A percentile compares a stretch with the other conserved stretches of the same genome.
Evolutionary conservation across 2,888 invertebrate species (phyloP).

Genomic region (Drosophila stalkeri): DNA sequence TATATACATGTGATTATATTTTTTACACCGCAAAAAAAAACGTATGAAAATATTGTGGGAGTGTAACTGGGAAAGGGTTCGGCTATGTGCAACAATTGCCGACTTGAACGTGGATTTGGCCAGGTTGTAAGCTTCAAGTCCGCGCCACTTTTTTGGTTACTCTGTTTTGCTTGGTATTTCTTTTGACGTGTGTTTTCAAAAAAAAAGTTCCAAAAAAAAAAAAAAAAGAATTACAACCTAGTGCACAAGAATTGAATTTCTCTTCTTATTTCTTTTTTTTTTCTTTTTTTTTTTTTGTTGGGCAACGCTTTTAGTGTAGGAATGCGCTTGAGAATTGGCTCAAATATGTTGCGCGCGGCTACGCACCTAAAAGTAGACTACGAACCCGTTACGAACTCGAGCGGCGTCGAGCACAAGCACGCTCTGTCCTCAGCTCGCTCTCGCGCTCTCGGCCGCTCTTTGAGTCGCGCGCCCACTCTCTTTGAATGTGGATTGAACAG

Average conservation of each 20-base stretch:
- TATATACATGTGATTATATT: neutral
- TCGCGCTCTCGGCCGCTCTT: neutral
- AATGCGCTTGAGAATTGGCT: constrained; percentile 21
- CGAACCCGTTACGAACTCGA: constrained; percentile 68
- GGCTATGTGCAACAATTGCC: constrained; percentile 72
- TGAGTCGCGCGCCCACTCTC: constrained; percentile 9
- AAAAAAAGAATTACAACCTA: constrained; percentile 30
- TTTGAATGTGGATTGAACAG: constrained; percentile 21
- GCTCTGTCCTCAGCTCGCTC: constrained; percentile 10
- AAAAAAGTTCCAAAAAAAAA: constrained; percentile 17
- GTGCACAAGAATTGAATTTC: constrained; percentile 33
- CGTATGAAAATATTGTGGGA: neutral
- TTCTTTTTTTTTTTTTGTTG: constrained; percentile 16
- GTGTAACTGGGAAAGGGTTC: constrained; percentile 23
- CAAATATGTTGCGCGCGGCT: constrained; percentile 70
- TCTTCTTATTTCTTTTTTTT: constrained; percentile 8
- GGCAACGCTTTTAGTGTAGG: constrained; percentile 43
- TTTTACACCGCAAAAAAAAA: constrained; percentile 44
- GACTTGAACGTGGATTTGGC: constrained; percentile 40
- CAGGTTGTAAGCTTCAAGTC: constrained; percentile 32
- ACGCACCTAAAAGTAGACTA: constrained; percentile 84
- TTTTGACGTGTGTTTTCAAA: constrained; percentile 11
- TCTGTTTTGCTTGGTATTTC: constrained; percentile 15
- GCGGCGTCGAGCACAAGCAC: constrained; percentile 50
- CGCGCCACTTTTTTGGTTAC: constrained; percentile 30